Evolutionary conservation across 2,113 vertebrate species (phyloP).

Genomic region (Arothron firmamentum): DNA sequence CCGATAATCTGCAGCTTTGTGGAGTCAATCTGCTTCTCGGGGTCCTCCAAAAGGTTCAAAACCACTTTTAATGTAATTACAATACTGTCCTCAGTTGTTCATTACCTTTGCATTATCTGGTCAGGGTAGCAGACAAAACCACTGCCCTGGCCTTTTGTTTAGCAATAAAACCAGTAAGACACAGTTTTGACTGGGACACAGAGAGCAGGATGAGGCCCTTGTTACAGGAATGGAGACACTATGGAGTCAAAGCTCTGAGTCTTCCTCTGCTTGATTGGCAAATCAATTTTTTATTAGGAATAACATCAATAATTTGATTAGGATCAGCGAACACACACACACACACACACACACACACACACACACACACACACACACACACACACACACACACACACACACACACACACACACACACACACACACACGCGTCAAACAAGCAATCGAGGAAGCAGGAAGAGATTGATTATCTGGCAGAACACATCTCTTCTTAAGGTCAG

Average conservation of each 20-base stretch:
- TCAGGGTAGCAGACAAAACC: too few relatives aligned
- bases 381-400: constrained; percentile 2
- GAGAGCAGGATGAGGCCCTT: background rate
- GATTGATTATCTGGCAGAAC: constrained; percentile 32
- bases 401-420: background rate
- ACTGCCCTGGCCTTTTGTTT: too few relatives aligned
- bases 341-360: constrained; percentile 1
- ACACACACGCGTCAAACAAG: background rate
- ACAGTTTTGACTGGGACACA: constrained; percentile 8
- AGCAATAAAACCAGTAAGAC: constrained; percentile 4
- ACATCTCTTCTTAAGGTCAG: constrained; percentile 23
- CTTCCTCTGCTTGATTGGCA: constrained; percentile 24
- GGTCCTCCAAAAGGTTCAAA: constrained; percentile 30
- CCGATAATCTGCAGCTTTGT: constrained; percentile 38
- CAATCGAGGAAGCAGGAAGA: constrained; percentile 18
- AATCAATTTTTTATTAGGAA: constrained; percentile 59
- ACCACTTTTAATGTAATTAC: constrained; percentile 23
- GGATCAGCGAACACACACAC: constrained; percentile 13
- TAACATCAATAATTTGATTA: constrained; percentile 1
- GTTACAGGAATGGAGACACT: constrained; percentile 25
- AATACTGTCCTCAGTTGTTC: constrained; percentile 2
- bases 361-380: background rate
- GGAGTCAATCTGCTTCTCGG: constrained; percentile 37
- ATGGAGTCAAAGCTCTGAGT: constrained; percentile 17
- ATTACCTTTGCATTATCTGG: background rate